Percentiles rank a stretch among this genome's conserved stretches.
These are phyloP conservation scores for Balearica regulorum DNA, from an alignment of 2,797 vertebrate genomes.

Conservation along the genomic window DNA sequence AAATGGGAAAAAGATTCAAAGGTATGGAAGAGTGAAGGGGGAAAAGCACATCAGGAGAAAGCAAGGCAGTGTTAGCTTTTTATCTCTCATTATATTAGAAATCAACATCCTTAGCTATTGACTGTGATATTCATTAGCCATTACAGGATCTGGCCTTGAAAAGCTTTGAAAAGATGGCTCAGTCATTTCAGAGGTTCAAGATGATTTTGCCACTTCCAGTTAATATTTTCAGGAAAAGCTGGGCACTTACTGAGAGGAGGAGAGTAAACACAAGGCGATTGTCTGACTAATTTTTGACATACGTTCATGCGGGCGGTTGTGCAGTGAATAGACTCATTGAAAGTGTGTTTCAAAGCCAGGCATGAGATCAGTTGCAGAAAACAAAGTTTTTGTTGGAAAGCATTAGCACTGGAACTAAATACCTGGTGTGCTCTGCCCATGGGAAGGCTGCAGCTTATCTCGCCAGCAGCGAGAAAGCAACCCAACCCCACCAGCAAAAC, in stretches of 20 bases:
- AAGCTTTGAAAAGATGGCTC: background rate
- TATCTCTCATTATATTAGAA: background rate
- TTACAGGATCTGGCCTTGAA: background rate
- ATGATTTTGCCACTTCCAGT: background rate
- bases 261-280: constrained; percentile 12
- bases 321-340: constrained; percentile 11
- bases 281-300: background rate
- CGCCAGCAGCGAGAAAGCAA: background rate
- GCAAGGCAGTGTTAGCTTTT: background rate
- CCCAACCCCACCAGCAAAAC: background rate
- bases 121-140: background rate
- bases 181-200: background rate
- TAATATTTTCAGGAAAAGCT: background rate
- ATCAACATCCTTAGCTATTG: background rate
- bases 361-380: background rate
- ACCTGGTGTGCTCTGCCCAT: constrained; percentile 1
- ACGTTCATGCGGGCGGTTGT: background rate
- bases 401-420: constrained; percentile 6
- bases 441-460: constrained; percentile 16
- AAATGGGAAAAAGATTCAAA: background rate
- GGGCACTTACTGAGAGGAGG: background rate
- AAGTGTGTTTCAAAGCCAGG: background rate
- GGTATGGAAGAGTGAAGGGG: background rate
- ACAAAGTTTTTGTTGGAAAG: constrained; percentile 26
- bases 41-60: background rate